These are phyloP conservation scores for Neodiprion fabricii DNA, from an alignment of 1,140 invertebrate species.

Conservation along the genomic window DNA sequence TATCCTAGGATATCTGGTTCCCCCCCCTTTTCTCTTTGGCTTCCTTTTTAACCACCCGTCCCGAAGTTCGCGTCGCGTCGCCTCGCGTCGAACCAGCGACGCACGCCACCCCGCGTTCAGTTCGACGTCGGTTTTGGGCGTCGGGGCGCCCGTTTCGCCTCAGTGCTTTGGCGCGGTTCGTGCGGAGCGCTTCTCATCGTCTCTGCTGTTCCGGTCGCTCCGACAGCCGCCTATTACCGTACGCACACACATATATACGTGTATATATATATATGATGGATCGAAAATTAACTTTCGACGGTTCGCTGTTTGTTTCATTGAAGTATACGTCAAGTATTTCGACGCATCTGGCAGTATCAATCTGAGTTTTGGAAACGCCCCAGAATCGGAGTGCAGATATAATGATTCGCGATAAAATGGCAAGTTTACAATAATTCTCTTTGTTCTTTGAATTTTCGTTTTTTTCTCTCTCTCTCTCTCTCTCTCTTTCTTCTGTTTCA, in stretches of 20 bases:
- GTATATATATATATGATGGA: too few relatives aligned
- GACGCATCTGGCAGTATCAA: too few relatives aligned
- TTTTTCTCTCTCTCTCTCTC: neutral
- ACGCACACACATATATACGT: too few relatives aligned
- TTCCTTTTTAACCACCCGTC: too few relatives aligned
- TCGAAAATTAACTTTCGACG: too few relatives aligned
- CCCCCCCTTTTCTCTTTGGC: too few relatives aligned
- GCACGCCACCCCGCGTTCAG: neutral
- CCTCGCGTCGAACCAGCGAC: neutral
- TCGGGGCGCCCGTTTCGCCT: slow-evolving; percentile 1
- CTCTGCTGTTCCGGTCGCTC: neutral
- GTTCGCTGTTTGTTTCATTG: too few relatives aligned
- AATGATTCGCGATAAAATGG: neutral
- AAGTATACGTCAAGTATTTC: too few relatives aligned
- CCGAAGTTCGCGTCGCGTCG: neutral
- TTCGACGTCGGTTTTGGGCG: neutral
- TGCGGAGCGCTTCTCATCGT: neutral
- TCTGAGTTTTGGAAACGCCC: neutral
- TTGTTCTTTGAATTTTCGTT: neutral
- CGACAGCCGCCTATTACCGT: too few relatives aligned
- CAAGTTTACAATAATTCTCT: neutral
- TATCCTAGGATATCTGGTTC: too few relatives aligned
- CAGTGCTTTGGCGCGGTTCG: slow-evolving; percentile 6
- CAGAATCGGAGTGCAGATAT: neutral
- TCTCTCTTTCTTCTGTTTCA: neutral